Percentiles rank a stretch among this genome's conserved stretches.
These are phyloP conservation scores for Paramacrobiotus metropolitanus DNA, from an alignment of 1,140 invertebrate genomes.

Conservation along the genomic window DNA sequence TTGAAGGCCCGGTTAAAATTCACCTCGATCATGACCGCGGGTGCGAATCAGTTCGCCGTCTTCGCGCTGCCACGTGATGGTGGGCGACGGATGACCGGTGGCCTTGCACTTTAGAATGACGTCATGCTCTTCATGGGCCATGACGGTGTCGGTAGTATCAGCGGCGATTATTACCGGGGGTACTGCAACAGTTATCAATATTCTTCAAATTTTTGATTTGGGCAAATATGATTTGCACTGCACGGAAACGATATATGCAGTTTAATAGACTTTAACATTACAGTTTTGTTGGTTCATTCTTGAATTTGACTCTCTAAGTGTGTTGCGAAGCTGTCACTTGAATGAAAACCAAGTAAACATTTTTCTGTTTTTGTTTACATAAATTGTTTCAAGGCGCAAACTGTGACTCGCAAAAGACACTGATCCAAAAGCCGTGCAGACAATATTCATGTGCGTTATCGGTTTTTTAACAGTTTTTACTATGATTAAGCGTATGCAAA, in stretches of 20 bases:
- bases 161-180: background rate
- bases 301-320: background rate
- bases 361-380: background rate
- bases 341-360: background rate
- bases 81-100: background rate
- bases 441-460: no score
- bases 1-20: no score
- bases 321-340: background rate
- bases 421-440: no score
- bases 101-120: background rate
- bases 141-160: background rate
- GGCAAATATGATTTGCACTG: background rate
- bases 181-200: background rate
- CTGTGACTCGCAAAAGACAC: no score
- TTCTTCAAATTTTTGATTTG: no score
- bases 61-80: background rate
- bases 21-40: no score
- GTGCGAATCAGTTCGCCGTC: background rate
- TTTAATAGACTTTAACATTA: no score
- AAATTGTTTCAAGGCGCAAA: no score
- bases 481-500: no score
- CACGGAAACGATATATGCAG: background rate
- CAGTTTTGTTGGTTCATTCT: no score
- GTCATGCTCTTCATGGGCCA: background rate
- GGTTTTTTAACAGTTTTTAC: no score